Base-by-base conservation (phyloP, 2,113 vertebrate genomes). In the Aix galericulata region DNA sequence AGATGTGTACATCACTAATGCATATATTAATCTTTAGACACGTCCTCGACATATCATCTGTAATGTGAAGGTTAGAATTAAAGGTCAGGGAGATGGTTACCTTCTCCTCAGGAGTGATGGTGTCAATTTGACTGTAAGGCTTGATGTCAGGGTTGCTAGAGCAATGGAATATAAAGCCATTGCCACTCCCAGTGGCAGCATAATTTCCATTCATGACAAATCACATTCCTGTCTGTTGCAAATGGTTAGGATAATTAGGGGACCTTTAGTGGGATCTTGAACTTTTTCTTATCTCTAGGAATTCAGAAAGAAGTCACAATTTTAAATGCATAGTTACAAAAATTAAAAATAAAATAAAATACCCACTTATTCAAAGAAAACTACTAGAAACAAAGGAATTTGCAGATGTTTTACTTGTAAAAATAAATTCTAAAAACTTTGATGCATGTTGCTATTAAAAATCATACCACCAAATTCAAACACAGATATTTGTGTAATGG, bases 101-200 rank as follows among this genome's bases (percentile, higher is more conserved):
- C 91, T 93, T 91, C 74, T 91, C 64, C 34, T 75, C 4, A 0
- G 40, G 46, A 79, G 64, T 50, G 93, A 59, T 4, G 62, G 26
- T 75, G 89, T 86, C 62, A 73, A n/a, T 42, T 48, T 29, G 71
- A 63, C 68, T 89, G 86, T 50, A n/a, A 29, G 88, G 55, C 31
- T n/a, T 67, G 46, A 21, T 64, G 68, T 55, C 11, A 52, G 26
- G 71, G 25, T 72, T 82, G 60, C 69, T 76, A 48, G 60, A 91
- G 88, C 69, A 64, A 94, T 82, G 93, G 92, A 86, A 94, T 94
- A 83, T 88, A 96, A 97, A 96, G 77, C 79, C 72, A 91, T 94
- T 86, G 86, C 95, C 88, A 95, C 92, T 56, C 97, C 96, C 97
- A 92, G 79, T 66, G 44, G 83, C 82, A 96, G 94, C 82, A 46